phyloP scores from a whole-genome alignment of 2,113 vertebrate species.

The Gila orcuttii region DNA sequence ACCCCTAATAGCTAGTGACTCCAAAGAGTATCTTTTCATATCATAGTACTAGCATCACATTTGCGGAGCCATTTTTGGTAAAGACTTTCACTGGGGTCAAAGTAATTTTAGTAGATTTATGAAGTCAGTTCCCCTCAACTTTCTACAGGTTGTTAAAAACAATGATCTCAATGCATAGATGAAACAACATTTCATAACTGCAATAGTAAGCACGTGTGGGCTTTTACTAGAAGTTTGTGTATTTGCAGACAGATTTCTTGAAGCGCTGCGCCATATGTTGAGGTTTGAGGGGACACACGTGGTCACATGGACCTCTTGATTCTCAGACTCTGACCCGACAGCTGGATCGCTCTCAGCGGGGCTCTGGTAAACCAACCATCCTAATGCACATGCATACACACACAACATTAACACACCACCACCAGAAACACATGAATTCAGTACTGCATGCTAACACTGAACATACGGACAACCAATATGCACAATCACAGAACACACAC shows the following conservation, averaged over 20 bases:
- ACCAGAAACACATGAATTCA: constrained; percentile 16
- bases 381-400: constrained; percentile 15
- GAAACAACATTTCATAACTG: background rate
- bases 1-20: background rate
- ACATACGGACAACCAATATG: background rate
- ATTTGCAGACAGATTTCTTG: constrained; percentile 31
- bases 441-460: background rate
- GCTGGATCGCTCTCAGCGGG: constrained; percentile 36
- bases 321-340: constrained; percentile 40
- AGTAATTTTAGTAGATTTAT: background rate
- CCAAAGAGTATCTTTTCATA: background rate
- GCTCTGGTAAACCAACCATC: constrained; percentile 7
- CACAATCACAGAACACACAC: background rate
- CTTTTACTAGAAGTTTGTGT: background rate
- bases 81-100: background rate
- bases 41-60: background rate
- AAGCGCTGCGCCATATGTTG: constrained; percentile 43
- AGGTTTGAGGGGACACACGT: constrained; percentile 24
- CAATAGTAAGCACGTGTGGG: background rate
- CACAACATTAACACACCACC: background rate
- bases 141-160: background rate
- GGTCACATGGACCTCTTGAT: constrained; percentile 25
- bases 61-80: background rate
- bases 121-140: too few species aligned
- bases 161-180: background rate